phyloP scores from a whole-genome alignment of 2,888 invertebrate species.

The Caenorhabditis macrosperma region DNA sequence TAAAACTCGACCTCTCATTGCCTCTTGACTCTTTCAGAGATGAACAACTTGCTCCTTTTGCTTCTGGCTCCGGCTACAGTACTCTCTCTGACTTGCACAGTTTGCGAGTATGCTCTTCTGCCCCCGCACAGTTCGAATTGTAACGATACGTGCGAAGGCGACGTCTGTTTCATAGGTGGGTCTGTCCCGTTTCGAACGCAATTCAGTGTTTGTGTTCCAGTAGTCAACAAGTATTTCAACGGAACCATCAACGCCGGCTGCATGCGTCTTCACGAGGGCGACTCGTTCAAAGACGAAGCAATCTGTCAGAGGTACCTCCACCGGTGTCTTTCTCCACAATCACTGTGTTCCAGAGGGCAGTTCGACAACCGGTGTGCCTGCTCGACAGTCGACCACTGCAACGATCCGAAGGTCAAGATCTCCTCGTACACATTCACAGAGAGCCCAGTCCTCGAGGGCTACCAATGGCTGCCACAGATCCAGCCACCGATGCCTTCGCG shows the following conservation, averaged over 20 bases:
- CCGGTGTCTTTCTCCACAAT: neutral
- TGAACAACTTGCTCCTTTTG: neutral
- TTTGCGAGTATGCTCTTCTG: slow-evolving; percentile 53
- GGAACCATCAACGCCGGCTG: slow-evolving; percentile 71
- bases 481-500: slow-evolving; percentile 54
- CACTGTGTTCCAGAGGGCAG: slow-evolving; percentile 35
- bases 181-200: no score
- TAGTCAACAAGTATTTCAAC: slow-evolving; percentile 69
- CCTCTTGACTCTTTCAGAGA: neutral
- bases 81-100: slow-evolving; percentile 56
- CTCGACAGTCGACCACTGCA: slow-evolving; percentile 53
- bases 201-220: no score
- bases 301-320: slow-evolving; percentile 59
- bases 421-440: slow-evolving; percentile 53
- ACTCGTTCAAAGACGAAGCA: slow-evolving; percentile 45
- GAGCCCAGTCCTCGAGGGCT: slow-evolving; percentile 43
- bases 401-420: slow-evolving; percentile 58
- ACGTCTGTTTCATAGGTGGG: slow-evolving; percentile 66
- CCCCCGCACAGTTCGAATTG: slow-evolving; percentile 55
- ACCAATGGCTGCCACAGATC: slow-evolving; percentile 65
- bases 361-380: slow-evolving; percentile 62
- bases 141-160: slow-evolving; percentile 64
- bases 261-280: slow-evolving; percentile 53
- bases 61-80: slow-evolving; percentile 31
- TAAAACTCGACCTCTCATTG: slow-evolving; percentile 1